A percentile compares a stretch with the other conserved stretches of the same genome.
These are phyloP conservation scores for Drosophila kikkawai DNA, from an alignment of 1,140 invertebrate genomes.

Conservation along the genomic window DNA sequence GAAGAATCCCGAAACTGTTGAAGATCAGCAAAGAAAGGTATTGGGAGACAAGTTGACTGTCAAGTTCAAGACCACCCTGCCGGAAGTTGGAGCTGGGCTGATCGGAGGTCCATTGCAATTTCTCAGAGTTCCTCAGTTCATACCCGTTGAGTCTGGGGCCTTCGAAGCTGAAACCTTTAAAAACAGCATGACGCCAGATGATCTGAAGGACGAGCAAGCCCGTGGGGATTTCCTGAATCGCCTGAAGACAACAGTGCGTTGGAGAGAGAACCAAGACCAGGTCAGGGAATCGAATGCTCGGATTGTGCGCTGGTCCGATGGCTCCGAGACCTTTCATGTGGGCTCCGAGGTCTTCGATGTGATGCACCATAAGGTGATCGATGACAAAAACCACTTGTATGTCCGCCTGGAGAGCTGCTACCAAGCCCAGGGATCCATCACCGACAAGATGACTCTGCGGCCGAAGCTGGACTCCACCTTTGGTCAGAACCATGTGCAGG, in stretches of 20 bases:
- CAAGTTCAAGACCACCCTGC: constrained; percentile 36
- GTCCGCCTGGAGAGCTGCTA: constrained; percentile 34
- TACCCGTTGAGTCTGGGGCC: constrained; percentile 20
- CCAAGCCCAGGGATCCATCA: constrained; percentile 27
- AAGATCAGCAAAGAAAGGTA: constrained; percentile 3
- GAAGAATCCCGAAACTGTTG: not conserved
- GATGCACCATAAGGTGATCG: constrained; percentile 14
- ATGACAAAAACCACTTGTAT: constrained; percentile 34
- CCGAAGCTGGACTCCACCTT: constrained; percentile 53
- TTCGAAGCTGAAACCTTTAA: constrained; percentile 9
- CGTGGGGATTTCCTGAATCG: constrained; percentile 28
- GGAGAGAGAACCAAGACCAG: constrained; percentile 29
- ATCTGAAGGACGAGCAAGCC: constrained; percentile 26
- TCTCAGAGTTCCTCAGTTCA: constrained; percentile 41
- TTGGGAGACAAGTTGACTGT: constrained; percentile 22
- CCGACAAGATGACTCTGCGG: constrained; percentile 50
- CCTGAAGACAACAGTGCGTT: constrained; percentile 51
- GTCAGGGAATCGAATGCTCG: constrained; percentile 53
- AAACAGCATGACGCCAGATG: constrained; percentile 1
- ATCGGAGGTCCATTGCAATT: constrained; percentile 2
- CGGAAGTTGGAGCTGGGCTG: not conserved
- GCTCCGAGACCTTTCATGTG: constrained; percentile 57
- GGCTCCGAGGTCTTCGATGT: constrained; percentile 61
- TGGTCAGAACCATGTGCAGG: constrained; percentile 49
- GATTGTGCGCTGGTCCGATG: constrained; percentile 58